Evolutionary conservation across 2,888 invertebrate genomes (phyloP), one percentile per base, ranked within the genome.

Genomic region (Dastarcus helophoroides): DNA sequence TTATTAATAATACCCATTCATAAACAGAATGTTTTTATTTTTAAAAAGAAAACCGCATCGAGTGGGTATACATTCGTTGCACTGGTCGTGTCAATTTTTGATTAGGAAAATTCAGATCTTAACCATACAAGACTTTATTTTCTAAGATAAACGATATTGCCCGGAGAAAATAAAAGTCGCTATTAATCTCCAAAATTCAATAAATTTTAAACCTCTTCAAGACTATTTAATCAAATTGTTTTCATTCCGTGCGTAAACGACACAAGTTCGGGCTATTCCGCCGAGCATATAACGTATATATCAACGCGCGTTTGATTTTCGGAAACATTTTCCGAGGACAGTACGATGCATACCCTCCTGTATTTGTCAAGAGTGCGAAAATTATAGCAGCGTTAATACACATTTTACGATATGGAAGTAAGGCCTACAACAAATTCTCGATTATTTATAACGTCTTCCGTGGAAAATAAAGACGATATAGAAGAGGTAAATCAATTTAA

Each of bases 401-500:
- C 41, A 37, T 34, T 43, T 37, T 39, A 46, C 47, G 48, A 44
- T 39, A 54, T 54, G 54, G 54, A 54, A 50, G 46, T 44, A 41
- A 52, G 48, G 47, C 39, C 51, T 29, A 42, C 46, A 39, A 49
- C 63, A 63, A 60, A 67, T 57, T 79, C 80, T 56, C 81, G 79
- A 68, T 71, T 86, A 66, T 83, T 85, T 68, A 69, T 76, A 68
- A 79, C 78, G 62, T 76, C 80, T 59, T 72, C 76, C 58, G 79
- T 86, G 63, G 86, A 86, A 73, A 78, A 76, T 69, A 83, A 79
- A 76, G 86, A 86, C 70, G 86, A 88, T 64, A 73, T 81, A 62
- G 86, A 86, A 63, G 86, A 86, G 84, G 86, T 86, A 79, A 71
- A 62, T 58, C 57, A 53, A 61, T 66, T 60, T 58, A 54, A 60